These are phyloP conservation scores for Formicarius rufipectus DNA, from an alignment of 2,113 vertebrate species.

Conservation along the genomic window DNA sequence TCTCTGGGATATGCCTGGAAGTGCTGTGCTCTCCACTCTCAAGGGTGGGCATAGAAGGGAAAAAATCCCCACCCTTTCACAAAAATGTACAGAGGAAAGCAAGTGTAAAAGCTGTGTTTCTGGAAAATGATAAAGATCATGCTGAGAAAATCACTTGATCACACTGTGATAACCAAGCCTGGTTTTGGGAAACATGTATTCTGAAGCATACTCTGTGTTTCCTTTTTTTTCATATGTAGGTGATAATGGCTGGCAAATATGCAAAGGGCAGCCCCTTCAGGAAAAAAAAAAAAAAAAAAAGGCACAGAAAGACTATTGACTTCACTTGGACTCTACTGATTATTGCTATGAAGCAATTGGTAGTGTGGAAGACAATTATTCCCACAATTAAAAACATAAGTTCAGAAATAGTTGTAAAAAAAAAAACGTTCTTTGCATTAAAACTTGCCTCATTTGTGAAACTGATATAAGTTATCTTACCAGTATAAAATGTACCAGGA, in stretches of 20 bases:
- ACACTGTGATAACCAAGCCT: neutral
- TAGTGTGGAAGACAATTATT: neutral
- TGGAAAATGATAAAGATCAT: neutral
- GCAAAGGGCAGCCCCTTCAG: neutral
- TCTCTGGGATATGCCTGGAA: neutral
- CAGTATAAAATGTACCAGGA: neutral
- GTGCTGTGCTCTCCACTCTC: accelerated
- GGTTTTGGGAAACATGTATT: accelerated
- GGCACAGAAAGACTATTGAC: neutral
- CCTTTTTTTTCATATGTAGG: neutral
- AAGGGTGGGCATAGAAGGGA: neutral
- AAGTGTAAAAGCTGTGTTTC: neutral
- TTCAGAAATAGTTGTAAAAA: neutral
- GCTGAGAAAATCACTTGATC: neutral
- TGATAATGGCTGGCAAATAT: neutral
- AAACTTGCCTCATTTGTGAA: neutral
- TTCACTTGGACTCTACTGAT: neutral
- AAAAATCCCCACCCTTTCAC: neutral
- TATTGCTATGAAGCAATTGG: neutral
- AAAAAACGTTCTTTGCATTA: neutral
- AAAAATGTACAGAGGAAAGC: neutral
- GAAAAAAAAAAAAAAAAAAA: neutral
- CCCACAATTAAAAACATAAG: neutral
- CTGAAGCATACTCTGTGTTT: neutral
- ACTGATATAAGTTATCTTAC: neutral